Conservation (phyloP, 1,140 invertebrate genomes). For the Bemisia tabaci region DNA sequence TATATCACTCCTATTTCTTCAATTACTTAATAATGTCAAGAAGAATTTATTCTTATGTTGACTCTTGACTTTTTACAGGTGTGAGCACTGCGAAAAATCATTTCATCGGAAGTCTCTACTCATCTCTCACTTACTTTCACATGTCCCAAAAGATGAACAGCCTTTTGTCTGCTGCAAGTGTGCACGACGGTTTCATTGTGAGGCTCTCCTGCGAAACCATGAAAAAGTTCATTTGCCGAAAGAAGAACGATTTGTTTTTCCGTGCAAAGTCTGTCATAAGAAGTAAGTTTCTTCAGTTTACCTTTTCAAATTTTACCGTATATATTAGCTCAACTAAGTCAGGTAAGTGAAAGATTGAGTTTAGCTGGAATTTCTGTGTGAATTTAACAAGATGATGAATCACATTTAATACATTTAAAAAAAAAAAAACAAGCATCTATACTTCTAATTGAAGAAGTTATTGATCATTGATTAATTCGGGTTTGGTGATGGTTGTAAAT, state of each 20-base stretch:
- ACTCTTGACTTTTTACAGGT: constrained; percentile 13
- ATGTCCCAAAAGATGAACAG: constrained; percentile 24
- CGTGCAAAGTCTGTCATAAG: constrained; percentile 23
- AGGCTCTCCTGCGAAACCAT: constrained; percentile 28
- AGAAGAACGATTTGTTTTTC: constrained; percentile 29
- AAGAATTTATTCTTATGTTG: no score
- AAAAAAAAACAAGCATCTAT: no score
- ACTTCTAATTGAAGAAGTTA: no score
- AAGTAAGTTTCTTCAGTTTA: constrained; percentile 11
- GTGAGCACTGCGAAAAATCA: constrained; percentile 13
- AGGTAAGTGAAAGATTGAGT: no score
- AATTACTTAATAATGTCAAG: no score
- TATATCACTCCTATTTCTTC: no score
- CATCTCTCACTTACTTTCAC: constrained; percentile 12
- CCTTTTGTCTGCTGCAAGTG: constrained; percentile 30
- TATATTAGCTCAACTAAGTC: not conserved
- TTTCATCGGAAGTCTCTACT: constrained; percentile 13
- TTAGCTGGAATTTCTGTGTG: no score
- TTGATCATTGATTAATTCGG: no score
- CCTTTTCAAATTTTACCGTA: not conserved
- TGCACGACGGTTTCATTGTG: constrained; percentile 27
- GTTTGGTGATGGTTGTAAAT: no score
- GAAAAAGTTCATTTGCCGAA: constrained; percentile 31
- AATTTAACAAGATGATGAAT: no score
- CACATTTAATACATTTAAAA: no score